Percentiles rank a stretch among this genome's conserved stretches.
These are phyloP conservation scores for Drosophila chauvacae DNA, from an alignment of 1,140 invertebrate genomes.

Conservation along the genomic window DNA sequence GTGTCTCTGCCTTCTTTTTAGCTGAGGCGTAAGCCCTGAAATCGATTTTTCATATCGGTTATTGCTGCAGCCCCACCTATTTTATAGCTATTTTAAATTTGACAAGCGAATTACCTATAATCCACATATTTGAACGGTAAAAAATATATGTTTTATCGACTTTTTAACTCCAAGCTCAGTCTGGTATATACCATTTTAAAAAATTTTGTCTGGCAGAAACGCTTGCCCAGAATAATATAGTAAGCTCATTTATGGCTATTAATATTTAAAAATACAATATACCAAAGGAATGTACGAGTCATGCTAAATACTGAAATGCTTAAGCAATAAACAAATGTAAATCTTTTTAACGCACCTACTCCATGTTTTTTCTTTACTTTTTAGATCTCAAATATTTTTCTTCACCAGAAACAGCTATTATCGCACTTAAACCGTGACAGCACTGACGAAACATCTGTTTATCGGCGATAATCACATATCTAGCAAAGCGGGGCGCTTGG, in stretches of 20 bases:
- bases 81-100: background rate
- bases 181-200: too few species aligned
- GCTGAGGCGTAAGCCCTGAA: background rate
- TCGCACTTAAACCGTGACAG: background rate
- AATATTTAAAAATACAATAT: background rate
- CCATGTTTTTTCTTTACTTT: background rate
- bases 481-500: constrained; percentile 29
- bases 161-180: too few species aligned
- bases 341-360: background rate
- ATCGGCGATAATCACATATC: constrained; percentile 49
- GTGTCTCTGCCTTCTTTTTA: background rate
- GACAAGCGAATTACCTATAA: background rate
- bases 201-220: background rate
- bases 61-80: background rate
- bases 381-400: background rate
- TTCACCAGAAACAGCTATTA: background rate
- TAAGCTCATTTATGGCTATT: too few species aligned
- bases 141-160: too few species aligned
- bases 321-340: background rate
- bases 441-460: constrained; percentile 20
- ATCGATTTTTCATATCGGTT: background rate
- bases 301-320: background rate
- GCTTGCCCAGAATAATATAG: too few species aligned
- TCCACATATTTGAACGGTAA: background rate
- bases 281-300: too few species aligned